Evolutionary conservation across 2,113 vertebrate genomes (phyloP).

Genomic region (Engraulis encrasicolus): DNA sequence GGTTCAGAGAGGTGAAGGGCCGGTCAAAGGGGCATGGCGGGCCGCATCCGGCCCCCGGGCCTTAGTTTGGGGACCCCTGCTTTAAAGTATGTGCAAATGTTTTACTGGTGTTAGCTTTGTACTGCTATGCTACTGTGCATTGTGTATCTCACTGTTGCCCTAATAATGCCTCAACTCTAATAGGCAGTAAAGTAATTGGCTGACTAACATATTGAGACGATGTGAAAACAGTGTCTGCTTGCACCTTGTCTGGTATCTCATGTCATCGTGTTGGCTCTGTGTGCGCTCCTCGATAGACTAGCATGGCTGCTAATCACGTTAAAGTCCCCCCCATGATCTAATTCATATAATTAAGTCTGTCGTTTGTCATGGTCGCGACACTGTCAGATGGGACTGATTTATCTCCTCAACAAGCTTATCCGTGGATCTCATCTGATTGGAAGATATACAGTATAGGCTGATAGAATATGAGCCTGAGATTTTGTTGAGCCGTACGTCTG

Average conservation of each 20-base stretch:
- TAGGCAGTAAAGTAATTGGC: neutral
- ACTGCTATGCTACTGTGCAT: neutral
- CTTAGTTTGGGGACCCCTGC: too few relatives aligned
- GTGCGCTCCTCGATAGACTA: neutral
- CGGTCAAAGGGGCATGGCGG: too few relatives aligned
- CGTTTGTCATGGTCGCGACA: neutral
- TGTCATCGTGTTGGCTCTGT: neutral
- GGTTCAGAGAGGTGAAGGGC: too few relatives aligned
- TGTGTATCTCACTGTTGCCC: neutral
- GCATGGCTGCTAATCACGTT: neutral
- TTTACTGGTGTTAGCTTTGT: neutral
- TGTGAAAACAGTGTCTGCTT: neutral
- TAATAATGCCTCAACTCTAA: neutral
- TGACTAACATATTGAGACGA: neutral
- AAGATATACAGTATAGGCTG: neutral
- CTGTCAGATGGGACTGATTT: neutral
- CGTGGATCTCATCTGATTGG: neutral
- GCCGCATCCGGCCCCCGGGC: too few relatives aligned
- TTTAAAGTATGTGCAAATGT: neutral
- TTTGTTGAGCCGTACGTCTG: neutral
- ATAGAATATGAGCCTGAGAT: neutral
- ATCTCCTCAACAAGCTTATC: neutral
- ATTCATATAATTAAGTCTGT: constrained; percentile 18
- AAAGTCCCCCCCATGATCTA: neutral
- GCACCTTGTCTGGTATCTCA: neutral